These are phyloP conservation scores for Sitta europaea DNA, from an alignment of 2,113 vertebrate species.

Conservation along the genomic window DNA sequence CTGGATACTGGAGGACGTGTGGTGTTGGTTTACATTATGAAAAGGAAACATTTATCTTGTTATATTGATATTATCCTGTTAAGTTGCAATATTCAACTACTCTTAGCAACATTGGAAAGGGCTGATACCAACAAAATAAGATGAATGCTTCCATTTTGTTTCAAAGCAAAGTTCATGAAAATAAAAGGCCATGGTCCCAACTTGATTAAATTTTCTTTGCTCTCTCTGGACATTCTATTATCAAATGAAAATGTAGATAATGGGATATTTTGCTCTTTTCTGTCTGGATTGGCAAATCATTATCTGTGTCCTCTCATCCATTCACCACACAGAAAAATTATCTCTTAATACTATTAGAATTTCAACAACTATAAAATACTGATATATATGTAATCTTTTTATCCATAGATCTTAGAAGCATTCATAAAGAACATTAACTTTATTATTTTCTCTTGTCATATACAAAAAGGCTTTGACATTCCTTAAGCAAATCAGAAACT, in stretches of 20 bases:
- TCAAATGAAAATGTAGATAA: slow-evolving; percentile 13
- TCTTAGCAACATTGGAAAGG: not conserved
- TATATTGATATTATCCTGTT: not conserved
- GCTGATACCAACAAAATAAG: not conserved
- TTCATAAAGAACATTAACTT: not conserved
- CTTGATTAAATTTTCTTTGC: not conserved
- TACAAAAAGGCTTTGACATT: not conserved
- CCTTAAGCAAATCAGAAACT: not conserved
- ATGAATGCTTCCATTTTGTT: slow-evolving; percentile 2
- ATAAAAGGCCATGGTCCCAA: not conserved
- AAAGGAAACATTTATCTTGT: not conserved
- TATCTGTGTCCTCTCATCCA: not conserved
- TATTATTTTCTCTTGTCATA: not conserved
- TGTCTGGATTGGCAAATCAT: slow-evolving; percentile 1
- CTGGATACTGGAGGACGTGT: not conserved
- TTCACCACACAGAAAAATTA: not conserved
- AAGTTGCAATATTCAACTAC: not conserved
- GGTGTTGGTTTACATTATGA: not conserved
- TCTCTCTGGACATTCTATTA: not conserved
- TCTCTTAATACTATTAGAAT: not conserved
- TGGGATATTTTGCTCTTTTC: not conserved
- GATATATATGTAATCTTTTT: not conserved
- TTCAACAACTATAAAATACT: not conserved
- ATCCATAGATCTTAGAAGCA: not conserved
- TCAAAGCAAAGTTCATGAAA: slow-evolving; percentile 18